Evolutionary conservation across 2,797 vertebrate genomes (phyloP), one percentile per base, ranked within the genome.

Genomic region (Microctenopoma steveboyesi): DNA sequence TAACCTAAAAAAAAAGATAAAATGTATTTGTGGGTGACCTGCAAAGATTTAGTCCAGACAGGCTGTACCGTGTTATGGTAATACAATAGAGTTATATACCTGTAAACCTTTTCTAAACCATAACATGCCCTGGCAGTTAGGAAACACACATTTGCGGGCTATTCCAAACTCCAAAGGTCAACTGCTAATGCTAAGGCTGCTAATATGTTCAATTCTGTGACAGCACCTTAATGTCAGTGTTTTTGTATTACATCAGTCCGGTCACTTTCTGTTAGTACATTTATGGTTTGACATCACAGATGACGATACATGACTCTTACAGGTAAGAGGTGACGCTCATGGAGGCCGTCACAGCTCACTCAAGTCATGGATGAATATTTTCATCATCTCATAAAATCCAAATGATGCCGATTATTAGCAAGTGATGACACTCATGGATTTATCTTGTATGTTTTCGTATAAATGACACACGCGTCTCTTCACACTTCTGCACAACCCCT

Each of bases 381-480:
- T 7, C 5, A 33, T 33, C 30, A 33, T 33, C 33, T 56, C 39
- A 28, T 42, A 7, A 45, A 7, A 46, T 15, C 42, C 30, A 9
- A 9, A 28, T 52, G 58, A 54, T 16, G 14, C 49, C 55, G 30
- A 8, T 35, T 33, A 39, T 69, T 39, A 46, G 25, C 14, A 54
- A 42, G 18, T 71, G 33, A 30, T 49, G 25, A 52, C 18, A 63
- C 63, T 67, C 25, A 18, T 40, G 11, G 13, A 43, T 25, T 35
- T 4, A 2, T 25, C 46, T 48, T 25, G 5, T 13, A 40, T 50
- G 25, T 22, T 11, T 39, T 14, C 6, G 3, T 50, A 7, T 33
- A 33, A 33, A 33, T 33, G 30, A 33, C 30, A 33, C 30, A 33
- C 1, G 30, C 7, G 30, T 33, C 30, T 50, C 49, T 53, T 58